Percentiles rank a stretch among this genome's conserved stretches.
Evolutionary conservation across 2,888 invertebrate genomes (phyloP).

Genomic region (Xiphydria camelus): DNA sequence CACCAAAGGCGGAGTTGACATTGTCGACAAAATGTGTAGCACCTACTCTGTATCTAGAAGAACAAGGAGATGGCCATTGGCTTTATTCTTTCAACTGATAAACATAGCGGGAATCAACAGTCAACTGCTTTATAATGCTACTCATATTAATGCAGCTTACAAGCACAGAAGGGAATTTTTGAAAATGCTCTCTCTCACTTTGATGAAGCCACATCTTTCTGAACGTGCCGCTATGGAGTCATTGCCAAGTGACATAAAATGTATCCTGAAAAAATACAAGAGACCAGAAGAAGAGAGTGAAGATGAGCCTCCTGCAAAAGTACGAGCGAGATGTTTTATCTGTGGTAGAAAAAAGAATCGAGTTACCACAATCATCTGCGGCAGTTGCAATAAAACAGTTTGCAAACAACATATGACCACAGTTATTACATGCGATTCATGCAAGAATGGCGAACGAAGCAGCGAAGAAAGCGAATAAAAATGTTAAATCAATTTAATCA

Average conservation of each 20-base stretch:
- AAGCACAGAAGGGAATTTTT: constrained; percentile 22
- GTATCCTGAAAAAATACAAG: too few relatives aligned
- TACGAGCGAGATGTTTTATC: too few relatives aligned
- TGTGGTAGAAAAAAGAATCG: too few relatives aligned
- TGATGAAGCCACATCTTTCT: constrained; percentile 21
- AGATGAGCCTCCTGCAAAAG: too few relatives aligned
- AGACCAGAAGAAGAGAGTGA: too few relatives aligned
- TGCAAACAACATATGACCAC: too few relatives aligned
- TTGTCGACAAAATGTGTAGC: constrained; percentile 31
- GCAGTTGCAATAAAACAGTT: too few relatives aligned
- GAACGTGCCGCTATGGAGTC: constrained; percentile 21
- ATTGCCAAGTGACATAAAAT: constrained; percentile 26
- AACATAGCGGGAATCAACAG: constrained; percentile 32
- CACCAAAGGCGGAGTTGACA: constrained; percentile 35
- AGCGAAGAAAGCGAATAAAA: too few relatives aligned
- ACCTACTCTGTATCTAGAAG: constrained; percentile 25
- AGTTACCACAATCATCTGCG: too few relatives aligned
- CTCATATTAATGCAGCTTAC: constrained; percentile 13
- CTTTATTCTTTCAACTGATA: constrained; percentile 30
- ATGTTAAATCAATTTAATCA: too few relatives aligned
- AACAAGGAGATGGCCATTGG: constrained; percentile 32
- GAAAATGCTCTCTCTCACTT: constrained; percentile 19
- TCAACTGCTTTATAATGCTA: constrained; percentile 21
- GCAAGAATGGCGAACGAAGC: too few relatives aligned
- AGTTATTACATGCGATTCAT: too few relatives aligned